A percentile compares a stretch with the other conserved stretches of the same genome.
Conservation (phyloP, 2,888 invertebrate genomes). For the Chorisops tibialis region DNA sequence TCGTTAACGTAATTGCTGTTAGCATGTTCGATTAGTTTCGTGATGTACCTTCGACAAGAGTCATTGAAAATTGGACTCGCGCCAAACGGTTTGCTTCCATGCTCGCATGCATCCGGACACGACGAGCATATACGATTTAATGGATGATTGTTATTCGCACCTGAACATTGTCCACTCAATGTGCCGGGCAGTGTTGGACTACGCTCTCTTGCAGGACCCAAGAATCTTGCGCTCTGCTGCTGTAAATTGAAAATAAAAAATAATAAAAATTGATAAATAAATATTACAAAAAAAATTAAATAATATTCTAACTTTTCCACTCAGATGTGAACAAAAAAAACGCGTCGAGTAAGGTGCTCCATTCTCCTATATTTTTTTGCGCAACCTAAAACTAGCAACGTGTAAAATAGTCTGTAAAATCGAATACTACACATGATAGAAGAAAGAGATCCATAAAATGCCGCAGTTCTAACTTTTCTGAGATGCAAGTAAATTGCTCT, state of each 20-base stretch:
- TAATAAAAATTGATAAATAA: background rate
- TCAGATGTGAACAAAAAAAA: too few species aligned
- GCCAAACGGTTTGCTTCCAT: conserved; percentile 48
- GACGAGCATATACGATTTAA: conserved; percentile 51
- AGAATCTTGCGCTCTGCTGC: conserved; percentile 55
- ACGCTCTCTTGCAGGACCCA: conserved; percentile 53
- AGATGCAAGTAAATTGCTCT: too few species aligned
- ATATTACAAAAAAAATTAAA: too few species aligned
- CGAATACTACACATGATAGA: too few species aligned
- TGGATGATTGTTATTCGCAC: conserved; percentile 48
- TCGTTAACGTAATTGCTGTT: conserved; percentile 22
- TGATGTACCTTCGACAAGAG: conserved; percentile 49
- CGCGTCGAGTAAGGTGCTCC: too few species aligned
- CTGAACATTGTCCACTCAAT: conserved; percentile 42
- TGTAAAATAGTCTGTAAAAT: too few species aligned
- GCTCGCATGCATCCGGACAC: conserved; percentile 51
- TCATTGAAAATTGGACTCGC: conserved; percentile 46
- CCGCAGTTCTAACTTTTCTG: too few species aligned
- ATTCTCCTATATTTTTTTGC: too few species aligned
- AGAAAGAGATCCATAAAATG: too few species aligned
- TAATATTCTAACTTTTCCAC: too few species aligned
- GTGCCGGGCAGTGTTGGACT: conserved; percentile 51
- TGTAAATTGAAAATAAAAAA: conserved; percentile 38
- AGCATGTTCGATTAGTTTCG: conserved; percentile 28
- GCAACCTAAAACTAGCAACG: too few species aligned